Conservation (phyloP, 2,797 vertebrate genomes). For the Phyllotis vaccarum region DNA sequence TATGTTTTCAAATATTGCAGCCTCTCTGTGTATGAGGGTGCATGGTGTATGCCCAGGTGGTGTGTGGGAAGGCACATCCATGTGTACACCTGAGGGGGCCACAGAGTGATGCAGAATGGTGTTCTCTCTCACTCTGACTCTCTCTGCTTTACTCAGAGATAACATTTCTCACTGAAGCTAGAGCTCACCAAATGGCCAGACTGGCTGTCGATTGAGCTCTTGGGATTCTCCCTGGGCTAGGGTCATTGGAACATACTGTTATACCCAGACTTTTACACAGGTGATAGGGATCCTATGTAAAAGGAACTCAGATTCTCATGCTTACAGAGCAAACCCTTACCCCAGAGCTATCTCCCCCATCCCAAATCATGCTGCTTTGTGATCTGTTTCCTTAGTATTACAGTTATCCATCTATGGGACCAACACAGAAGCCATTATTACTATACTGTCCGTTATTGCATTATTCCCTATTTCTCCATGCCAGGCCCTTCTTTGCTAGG, state of each 20-base stretch:
- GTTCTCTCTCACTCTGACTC: fast-evolving
- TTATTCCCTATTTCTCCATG: not conserved
- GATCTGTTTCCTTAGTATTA: not conserved
- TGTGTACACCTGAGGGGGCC: not conserved
- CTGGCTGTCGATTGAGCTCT: not conserved
- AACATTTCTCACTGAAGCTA: not conserved
- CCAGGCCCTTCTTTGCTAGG: not conserved
- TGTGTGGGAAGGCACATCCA: not conserved
- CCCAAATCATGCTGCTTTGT: conserved; percentile 24
- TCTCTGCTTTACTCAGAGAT: not conserved
- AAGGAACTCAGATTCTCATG: not conserved
- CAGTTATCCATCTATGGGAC: not conserved
- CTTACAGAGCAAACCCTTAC: not conserved
- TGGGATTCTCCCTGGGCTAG: not conserved
- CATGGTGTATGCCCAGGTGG: not conserved
- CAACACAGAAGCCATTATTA: not conserved
- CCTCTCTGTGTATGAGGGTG: not conserved
- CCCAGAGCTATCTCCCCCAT: not conserved
- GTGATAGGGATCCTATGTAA: not conserved
- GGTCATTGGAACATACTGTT: not conserved
- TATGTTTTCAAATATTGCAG: not conserved
- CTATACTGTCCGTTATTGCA: no score
- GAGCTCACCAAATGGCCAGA: not conserved
- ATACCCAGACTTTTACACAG: no score
- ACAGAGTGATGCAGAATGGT: not conserved